phyloP scores from a whole-genome alignment of 1,140 invertebrate species.

The Neodiprion fabricii region DNA sequence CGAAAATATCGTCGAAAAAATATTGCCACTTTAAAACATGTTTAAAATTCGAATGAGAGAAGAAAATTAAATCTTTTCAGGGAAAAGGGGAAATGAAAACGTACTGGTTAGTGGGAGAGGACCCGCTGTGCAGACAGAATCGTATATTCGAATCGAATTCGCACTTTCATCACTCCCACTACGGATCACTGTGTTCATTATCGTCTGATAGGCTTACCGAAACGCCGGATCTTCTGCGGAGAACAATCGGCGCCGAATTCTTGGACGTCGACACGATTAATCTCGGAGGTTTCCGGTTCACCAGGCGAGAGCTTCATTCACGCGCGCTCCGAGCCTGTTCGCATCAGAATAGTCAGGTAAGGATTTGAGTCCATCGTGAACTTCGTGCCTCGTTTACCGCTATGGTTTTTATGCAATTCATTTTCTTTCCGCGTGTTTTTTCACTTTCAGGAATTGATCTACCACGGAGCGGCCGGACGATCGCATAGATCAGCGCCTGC shows the following conservation, averaged over 20 bases:
- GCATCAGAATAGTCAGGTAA: conserved; percentile 31
- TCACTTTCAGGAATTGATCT: conserved; percentile 21
- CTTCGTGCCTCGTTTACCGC: background rate
- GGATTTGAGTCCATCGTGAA: background rate
- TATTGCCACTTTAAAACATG: too few species aligned
- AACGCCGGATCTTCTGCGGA: conserved; percentile 41
- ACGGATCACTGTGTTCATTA: conserved; percentile 18
- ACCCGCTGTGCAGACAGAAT: conserved; percentile 43
- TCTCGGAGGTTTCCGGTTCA: conserved; percentile 8
- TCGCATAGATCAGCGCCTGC: conserved; percentile 33
- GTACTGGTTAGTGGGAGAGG: conserved; percentile 77
- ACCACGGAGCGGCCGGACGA: conserved; percentile 13
- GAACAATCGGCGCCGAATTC: conserved; percentile 34
- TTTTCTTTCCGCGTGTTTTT: conserved; percentile 8
- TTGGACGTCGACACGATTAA: conserved; percentile 25
- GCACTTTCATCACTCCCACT: conserved; percentile 22
- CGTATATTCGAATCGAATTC: conserved; percentile 24
- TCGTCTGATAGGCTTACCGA: conserved; percentile 32
- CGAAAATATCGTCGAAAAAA: too few species aligned
- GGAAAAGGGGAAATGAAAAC: conserved; percentile 79
- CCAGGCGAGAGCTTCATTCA: conserved; percentile 33
- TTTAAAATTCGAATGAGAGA: too few species aligned
- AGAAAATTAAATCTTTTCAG: conserved; percentile 50
- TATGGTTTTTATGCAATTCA: background rate
- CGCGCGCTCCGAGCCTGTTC: conserved; percentile 36